Evolutionary conservation across 2,113 vertebrate species (phyloP), one percentile per base, ranked within the genome.

Genomic region (Struthidea cinerea): DNA sequence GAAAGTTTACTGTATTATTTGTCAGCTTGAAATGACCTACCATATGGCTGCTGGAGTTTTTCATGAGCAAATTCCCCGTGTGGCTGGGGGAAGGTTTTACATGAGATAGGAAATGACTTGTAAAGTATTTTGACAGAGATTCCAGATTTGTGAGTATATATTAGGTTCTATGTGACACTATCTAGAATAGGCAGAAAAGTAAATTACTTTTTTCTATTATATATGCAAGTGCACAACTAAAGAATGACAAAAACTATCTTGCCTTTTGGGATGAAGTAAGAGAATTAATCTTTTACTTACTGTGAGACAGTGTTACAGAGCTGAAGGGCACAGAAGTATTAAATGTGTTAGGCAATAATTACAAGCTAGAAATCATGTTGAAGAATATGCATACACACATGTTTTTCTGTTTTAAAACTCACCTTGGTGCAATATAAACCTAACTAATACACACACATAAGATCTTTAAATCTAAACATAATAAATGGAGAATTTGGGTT

Each of bases 181-280:
- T 32, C 68, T 3, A 57, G n/a, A 86, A 57, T 3, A 89, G 39
- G 56, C 19, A 90, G 68, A 84, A 84, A 83, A 86, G 16, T 28
- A 59, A 44, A 64, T 39, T 50, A 33, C 9, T 84, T 86, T 42
- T 78, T 80, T 77, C 60, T 78, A 30, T 75, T 71, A 84, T 17
- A 69, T 39, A 57, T 28, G 10, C 35, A 73, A 92, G n/a, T 16
- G 18, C 71, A 42, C 26, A 75, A 32, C 68, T 82, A 59, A 78
- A 42, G 70, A 90, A 75, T 69, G 53, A 78, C 21, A 94, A 83
- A 90, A 95, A 49, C 20, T 60, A 47, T 59, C 71, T 89, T 86
- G 70, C 41, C 89, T 96, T 96, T 93, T 63, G 61, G 57, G 85
- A 79, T 71, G 46, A 91, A 84, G 33, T 47, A 84, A 93, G 82